Conservation (phyloP, 1,140 invertebrate genomes). For the Bombus haemorrhoidalis region DNA sequence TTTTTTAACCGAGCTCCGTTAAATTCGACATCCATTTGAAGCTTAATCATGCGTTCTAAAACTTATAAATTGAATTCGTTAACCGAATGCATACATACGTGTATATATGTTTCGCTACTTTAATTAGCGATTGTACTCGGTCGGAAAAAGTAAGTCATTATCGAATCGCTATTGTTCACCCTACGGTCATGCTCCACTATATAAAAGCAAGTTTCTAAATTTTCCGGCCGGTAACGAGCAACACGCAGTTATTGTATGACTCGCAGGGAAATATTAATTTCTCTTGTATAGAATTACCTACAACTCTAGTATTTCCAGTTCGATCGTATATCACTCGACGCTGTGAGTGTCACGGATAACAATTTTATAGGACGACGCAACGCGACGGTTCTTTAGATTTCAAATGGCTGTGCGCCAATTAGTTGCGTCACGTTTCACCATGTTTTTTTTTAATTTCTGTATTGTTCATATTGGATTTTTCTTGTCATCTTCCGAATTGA, state of each 20-base stretch:
- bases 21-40: not conserved
- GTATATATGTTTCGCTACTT: not conserved
- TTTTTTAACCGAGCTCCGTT: not conserved
- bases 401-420: slow-evolving; percentile 39
- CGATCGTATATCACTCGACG: slow-evolving; percentile 5
- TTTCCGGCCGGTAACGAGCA: slow-evolving; percentile 63
- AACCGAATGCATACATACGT: not conserved
- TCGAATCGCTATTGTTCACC: slow-evolving; percentile 42
- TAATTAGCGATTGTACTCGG: slow-evolving; percentile 26
- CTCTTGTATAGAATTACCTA: slow-evolving; percentile 50
- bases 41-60: slow-evolving; percentile 20
- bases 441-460: not conserved
- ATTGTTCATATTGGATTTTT: too few relatives aligned
- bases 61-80: slow-evolving; percentile 35
- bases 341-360: not conserved
- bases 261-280: slow-evolving; percentile 60
- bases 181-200: not conserved
- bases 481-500: too few relatives aligned
- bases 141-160: slow-evolving; percentile 39
- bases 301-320: slow-evolving; percentile 28
- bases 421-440: not conserved
- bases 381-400: slow-evolving; percentile 36
- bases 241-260: slow-evolving; percentile 38
- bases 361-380: not conserved
- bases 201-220: slow-evolving; percentile 57